These are phyloP conservation scores for Temnothorax curvispinosus DNA, from an alignment of 1,140 invertebrate genomes.

Conservation along the genomic window DNA sequence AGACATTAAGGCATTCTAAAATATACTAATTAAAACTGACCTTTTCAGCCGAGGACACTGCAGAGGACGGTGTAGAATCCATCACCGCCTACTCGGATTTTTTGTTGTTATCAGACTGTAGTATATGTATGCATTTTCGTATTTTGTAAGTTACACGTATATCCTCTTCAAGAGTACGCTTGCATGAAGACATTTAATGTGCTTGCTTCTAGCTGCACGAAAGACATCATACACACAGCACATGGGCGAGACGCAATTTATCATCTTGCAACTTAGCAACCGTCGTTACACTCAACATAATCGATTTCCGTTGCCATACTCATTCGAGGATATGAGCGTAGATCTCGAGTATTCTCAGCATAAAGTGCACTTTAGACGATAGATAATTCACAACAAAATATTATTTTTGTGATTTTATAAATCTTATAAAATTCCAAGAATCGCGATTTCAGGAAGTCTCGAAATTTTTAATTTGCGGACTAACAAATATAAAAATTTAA, in stretches of 20 bases:
- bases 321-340: background rate
- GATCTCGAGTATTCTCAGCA: background rate
- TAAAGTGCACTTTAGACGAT: background rate
- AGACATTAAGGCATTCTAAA: background rate
- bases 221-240: constrained; percentile 30
- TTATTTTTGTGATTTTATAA: background rate
- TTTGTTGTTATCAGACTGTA: background rate
- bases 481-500: background rate
- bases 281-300: constrained; percentile 29
- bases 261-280: constrained; percentile 42
- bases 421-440: background rate
- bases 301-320: constrained; percentile 36
- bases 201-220: constrained; percentile 7
- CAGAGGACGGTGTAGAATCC: background rate
- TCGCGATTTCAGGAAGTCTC: background rate
- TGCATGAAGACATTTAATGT: constrained; percentile 25
- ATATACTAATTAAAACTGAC: constrained; percentile 16
- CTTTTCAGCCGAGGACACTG: background rate
- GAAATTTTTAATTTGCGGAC: background rate
- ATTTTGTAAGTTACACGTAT: background rate
- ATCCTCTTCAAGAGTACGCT: background rate
- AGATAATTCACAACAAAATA: background rate
- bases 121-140: background rate
- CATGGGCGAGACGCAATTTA: constrained; percentile 40
- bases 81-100: constrained; percentile 26